phyloP scores from a whole-genome alignment of 2,113 vertebrate species.

The Sceloporus undulatus region DNA sequence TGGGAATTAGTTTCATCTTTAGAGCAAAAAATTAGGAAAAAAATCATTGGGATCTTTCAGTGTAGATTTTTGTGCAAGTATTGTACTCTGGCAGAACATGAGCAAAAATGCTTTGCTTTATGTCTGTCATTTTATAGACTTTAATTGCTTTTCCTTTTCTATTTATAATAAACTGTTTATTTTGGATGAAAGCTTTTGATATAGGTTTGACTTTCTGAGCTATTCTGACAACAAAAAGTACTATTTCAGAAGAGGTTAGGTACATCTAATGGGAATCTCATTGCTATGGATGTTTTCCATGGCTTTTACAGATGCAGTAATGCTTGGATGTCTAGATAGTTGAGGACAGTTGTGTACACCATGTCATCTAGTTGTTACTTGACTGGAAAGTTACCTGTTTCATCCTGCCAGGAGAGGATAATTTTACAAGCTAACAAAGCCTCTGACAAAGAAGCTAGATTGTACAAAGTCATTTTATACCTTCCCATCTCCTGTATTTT shows the following conservation, averaged over 20 bases:
- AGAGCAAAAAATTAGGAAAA: not conserved
- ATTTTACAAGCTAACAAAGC: too few species aligned
- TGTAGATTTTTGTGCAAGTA: not conserved
- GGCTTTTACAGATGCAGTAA: too few species aligned
- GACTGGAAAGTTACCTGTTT: not conserved
- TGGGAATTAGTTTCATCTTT: not conserved
- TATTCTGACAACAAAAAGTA: not conserved
- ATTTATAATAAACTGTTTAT: not conserved
- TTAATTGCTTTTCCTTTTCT: not conserved
- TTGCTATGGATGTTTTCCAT: too few species aligned
- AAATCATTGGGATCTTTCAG: not conserved
- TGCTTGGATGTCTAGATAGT: too few species aligned
- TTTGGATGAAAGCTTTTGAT: not conserved
- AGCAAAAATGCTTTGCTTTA: not conserved
- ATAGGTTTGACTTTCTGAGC: not conserved
- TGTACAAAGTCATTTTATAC: too few species aligned
- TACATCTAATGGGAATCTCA: not conserved
- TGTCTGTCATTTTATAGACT: not conserved
- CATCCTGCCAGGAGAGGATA: not conserved
- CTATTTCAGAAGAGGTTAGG: not conserved
- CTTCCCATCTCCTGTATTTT: too few species aligned
- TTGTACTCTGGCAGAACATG: not conserved
- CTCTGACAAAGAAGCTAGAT: too few species aligned
- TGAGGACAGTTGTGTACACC: not conserved
- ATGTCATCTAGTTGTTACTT: not conserved